Base-by-base conservation (phyloP, 2,797 vertebrate genomes). In the Phalanger gymnotis region DNA sequence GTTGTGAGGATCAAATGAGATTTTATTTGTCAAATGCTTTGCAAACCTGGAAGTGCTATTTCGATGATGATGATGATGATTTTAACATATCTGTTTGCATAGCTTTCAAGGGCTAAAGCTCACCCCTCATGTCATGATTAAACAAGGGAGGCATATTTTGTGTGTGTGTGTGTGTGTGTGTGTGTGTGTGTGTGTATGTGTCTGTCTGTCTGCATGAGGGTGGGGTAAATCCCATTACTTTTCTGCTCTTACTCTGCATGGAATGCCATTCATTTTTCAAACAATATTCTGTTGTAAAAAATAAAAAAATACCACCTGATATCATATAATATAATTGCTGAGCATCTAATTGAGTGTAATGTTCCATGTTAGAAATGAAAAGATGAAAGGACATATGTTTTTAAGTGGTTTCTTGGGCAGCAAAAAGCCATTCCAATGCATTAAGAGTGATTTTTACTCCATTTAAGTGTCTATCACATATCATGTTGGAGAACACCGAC, bases 401-500 rank as follows among this genome's bases (percentile, higher is more conserved):
- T 73, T 40, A 1, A 5, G 40, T 47, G 19, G 3, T 87, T 87
- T 25, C 66, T 87, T 87, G 40, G 73, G 34, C 34, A 73, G 73
- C 40, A 87, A 22, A 27, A 87, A 47, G 40, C 3, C 9, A 51
- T 27, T 47, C 73, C 25, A 51, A 87, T 12, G 25, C 22, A 25
- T 87, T 87, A 66, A 66, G n/a, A 81, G 7, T 87, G 73, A 27
- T 22, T 81, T 81, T 81, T 47, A 81, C 73, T 81, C 22, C 73
- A 87, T 51, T 87, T 51, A 47, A 87, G 25, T 87, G 40, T 87
- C 40, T 87, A 47, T 87, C 31, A 27, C 73, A 87, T 27, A 51
- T 87, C 7, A 87, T 87, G 40, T 87, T 87, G 40, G 73, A 51
- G 40, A 87, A 96, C 95, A 92, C 93, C 96, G 95, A 90, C 97